Evolutionary conservation across 1,140 invertebrate species (phyloP), one percentile per base, ranked within the genome.

Genomic region (Bombyx mandarina): DNA sequence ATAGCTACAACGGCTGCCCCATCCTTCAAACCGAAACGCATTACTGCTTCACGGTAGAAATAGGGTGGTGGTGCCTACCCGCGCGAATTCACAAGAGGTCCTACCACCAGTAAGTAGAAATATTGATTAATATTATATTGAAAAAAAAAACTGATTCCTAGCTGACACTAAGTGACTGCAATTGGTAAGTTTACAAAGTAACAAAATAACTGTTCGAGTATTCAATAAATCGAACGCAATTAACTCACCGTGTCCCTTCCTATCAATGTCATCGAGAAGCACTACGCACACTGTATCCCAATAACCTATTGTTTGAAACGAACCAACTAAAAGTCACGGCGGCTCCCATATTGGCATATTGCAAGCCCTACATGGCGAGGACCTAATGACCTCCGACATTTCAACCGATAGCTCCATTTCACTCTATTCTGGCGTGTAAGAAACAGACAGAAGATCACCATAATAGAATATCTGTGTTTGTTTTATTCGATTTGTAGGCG

Each of bases 371-470:
- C 71, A 84, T 77, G 79, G 81, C 64, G 55, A 56, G 78, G 71
- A 86, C 82, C 82, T 86, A 82, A 84, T 83, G 82, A 86, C 82
- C 82, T 86, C 77, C 73, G 81, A 86, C 82, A 80, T 86, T 86
- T 86, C 77, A 84, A 81, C 78, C 72, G 64, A 61, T 79, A 70
- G 45, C 61, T 49, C 63, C 22, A 54, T 82, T 79, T 72, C 59
- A 51, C 60, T 82, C 72, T 63, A 57, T 56, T 56, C 8, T 44
- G n/a, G 45, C 56, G 66, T 48, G 74, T 49, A 65, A 52, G 69
- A 84, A 58, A 64, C 56, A 62, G 69, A 79, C 42, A 63, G 52
- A 54, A 53, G 71, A 82, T 72, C 59, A 54, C 78, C 74, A 80
- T 82, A 80, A 82, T 80, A 82, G 79, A 84, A 82, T 81, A 84